Percentiles rank a stretch among this genome's conserved stretches.
These are phyloP conservation scores for Papilio xuthus DNA, from an alignment of 1,140 invertebrate species.

Conservation along the genomic window DNA sequence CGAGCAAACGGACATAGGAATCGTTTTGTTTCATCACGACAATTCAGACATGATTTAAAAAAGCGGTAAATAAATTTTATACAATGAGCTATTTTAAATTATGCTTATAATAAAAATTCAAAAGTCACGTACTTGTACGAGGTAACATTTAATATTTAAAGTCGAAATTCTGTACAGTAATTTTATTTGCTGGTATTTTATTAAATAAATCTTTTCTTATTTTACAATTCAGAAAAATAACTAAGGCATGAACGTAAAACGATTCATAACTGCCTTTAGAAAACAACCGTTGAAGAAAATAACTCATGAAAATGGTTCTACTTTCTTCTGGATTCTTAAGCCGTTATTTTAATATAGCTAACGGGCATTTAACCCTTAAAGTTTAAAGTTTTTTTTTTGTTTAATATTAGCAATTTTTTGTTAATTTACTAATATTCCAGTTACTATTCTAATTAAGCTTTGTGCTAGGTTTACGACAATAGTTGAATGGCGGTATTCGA, in stretches of 20 bases:
- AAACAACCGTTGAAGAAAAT: not conserved
- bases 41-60: not conserved
- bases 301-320: not conserved
- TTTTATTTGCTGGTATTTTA: not conserved
- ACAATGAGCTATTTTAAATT: not conserved
- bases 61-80: not conserved
- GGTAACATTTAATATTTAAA: not conserved
- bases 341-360: no score
- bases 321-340: not conserved
- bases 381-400: no score
- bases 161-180: not conserved
- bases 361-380: no score
- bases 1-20: not conserved
- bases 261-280: not conserved
- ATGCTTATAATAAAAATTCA: not conserved
- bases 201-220: not conserved
- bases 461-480: no score
- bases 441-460: no score
- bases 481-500: no score
- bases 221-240: not conserved
- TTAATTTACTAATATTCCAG: no score
- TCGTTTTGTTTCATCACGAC: not conserved
- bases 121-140: not conserved
- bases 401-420: no score
- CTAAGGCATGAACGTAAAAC: not conserved